Evolutionary conservation across 2,797 vertebrate species (phyloP), one percentile per base, ranked within the genome.

Genomic region (Melanotaenia trifasciata): DNA sequence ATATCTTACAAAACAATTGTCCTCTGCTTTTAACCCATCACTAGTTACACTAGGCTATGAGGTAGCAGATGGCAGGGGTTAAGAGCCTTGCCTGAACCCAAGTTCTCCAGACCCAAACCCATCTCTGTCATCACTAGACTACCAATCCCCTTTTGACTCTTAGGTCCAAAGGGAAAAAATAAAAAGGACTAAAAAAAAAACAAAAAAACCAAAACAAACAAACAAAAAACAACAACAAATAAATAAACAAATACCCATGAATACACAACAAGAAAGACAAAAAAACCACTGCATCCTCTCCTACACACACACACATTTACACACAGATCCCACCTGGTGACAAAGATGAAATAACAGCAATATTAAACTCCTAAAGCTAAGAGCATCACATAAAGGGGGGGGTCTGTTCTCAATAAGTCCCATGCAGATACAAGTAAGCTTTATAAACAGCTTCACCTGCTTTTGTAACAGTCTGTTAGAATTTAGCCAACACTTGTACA

Each of bases 301-400:
- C 61, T 56, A 65, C 18, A 67, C 36, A 67, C 7, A 30, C 59
- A 64, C 74, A 75, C 56, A 58, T 70, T 70, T 65, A 58, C 70
- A 70, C 62, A 43, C 58, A 77, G 67, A 78, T n/a, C 22, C 62
- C 71, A 75, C 58, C 64, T 38, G 11, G 30, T 72, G 74, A 66
- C 64, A 74, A 80, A 80, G 80, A 73, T 91, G 86, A 74, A 67
- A 80, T 91, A 70, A 81, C 90, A 58, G 80, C 72, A 78, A 90
- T 83, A 90, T 69, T 86, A 83, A 84, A 90, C 89, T 92, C 87
- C 87, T 76, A 10, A 59, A 84, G 76, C 69, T 73, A 10, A 84
- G 85, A 90, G 85, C 67, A 79, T 67, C 78, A 75, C 40, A 38
- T 76, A 72, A 72, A 75, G 79, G 76, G 50, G 59, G 32, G 77